Evolutionary conservation across 2,797 vertebrate genomes (phyloP).

Genomic region (Malacoctenus gilli): DNA sequence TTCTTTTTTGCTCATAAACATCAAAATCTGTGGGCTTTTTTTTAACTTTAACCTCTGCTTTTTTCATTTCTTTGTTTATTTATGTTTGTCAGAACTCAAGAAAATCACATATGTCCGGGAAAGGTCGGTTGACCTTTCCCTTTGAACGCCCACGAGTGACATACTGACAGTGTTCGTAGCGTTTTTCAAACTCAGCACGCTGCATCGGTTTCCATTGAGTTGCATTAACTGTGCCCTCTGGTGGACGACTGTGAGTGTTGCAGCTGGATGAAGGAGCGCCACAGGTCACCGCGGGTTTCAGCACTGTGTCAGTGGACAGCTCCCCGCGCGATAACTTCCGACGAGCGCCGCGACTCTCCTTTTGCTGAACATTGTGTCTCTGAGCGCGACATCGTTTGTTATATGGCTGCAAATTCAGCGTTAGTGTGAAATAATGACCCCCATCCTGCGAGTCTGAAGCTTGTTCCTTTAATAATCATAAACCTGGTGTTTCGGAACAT

Average conservation of each 20-base stretch:
- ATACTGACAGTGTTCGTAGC: no score
- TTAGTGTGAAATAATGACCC: not conserved
- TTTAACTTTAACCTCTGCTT: no score
- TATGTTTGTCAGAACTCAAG: no score
- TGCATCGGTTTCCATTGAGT: not conserved
- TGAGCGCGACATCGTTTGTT: no score
- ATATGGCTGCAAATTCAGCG: no score
- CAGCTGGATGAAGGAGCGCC: not conserved
- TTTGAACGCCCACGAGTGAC: no score
- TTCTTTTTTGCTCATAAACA: no score
- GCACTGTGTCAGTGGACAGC: conserved; percentile 65
- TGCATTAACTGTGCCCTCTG: conserved; percentile 41
- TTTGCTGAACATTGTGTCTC: not conserved
- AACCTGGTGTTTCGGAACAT: not conserved
- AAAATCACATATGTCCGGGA: no score
- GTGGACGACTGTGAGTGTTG: conserved; percentile 21
- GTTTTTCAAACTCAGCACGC: not conserved
- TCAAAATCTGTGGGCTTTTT: no score
- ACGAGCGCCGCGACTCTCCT: not conserved
- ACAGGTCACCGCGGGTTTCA: conserved; percentile 46
- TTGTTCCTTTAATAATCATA: not conserved
- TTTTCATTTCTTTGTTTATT: no score
- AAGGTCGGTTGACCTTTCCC: no score
- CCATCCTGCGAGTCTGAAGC: not conserved
- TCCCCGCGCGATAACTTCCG: conserved; percentile 24